phyloP scores from a whole-genome alignment of 2,888 invertebrate genomes.

The Chymomyza fuscimana region DNA sequence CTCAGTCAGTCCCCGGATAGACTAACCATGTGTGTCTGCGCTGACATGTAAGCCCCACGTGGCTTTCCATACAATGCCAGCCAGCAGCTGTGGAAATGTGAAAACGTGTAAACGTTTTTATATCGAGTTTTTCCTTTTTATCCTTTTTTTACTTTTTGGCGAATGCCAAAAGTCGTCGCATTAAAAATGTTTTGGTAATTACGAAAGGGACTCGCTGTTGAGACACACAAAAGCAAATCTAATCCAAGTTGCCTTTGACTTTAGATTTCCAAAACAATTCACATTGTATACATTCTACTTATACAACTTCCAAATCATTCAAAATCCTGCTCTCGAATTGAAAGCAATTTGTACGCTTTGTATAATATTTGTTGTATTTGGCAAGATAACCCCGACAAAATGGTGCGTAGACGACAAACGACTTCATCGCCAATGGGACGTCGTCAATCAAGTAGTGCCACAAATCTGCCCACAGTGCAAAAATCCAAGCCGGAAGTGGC shows the following conservation, averaged over 20 bases:
- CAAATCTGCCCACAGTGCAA: constrained; percentile 19
- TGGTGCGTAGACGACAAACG: constrained; percentile 12
- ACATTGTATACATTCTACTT: constrained; percentile 9
- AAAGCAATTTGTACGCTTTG: background rate
- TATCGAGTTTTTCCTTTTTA: background rate
- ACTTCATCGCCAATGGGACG: constrained; percentile 47
- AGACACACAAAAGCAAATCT: background rate
- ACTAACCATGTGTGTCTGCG: background rate
- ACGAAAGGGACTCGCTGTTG: background rate
- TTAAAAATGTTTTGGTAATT: constrained; percentile 21
- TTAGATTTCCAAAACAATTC: background rate
- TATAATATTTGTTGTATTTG: constrained; percentile 1
- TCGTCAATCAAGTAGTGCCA: constrained; percentile 42
- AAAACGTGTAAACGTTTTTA: background rate
- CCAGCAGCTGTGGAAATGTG: background rate
- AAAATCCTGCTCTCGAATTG: constrained; percentile 33
- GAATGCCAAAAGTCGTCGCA: background rate
- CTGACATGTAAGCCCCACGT: background rate
- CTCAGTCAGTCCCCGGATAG: background rate
- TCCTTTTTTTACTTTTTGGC: background rate
- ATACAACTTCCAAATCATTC: constrained; percentile 14
- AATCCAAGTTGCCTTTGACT: constrained; percentile 22
- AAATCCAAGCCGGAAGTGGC: constrained; percentile 1
- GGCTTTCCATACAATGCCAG: background rate
- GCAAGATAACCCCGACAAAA: background rate